These are phyloP conservation scores for Hippocampus zosterae DNA, from an alignment of 2,113 vertebrate genomes.

Conservation along the genomic window DNA sequence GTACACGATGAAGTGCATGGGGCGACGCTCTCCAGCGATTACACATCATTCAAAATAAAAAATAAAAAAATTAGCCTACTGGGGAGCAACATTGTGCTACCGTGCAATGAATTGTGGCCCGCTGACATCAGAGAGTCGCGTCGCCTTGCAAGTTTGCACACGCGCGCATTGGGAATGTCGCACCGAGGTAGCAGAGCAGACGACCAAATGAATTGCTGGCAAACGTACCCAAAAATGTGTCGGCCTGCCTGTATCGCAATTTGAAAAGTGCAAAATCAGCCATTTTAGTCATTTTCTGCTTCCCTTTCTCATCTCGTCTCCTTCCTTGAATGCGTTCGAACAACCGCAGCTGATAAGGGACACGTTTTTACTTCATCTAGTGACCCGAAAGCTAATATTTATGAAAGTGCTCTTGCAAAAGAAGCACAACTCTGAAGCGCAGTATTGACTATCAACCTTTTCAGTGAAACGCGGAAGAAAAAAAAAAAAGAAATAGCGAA, in stretches of 20 bases:
- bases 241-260: not conserved
- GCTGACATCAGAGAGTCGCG: constrained; percentile 1
- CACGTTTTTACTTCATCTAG: too few species aligned
- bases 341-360: too few species aligned
- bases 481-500: not conserved
- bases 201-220: not conserved
- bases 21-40: too few species aligned
- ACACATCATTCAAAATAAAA: not conserved
- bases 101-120: not conserved
- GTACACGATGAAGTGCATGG: not conserved
- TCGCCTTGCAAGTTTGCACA: not conserved
- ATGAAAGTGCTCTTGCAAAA: too few species aligned
- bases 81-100: not conserved
- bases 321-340: too few species aligned
- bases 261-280: not conserved
- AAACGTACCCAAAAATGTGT: not conserved
- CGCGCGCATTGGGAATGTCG: not conserved
- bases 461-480: not conserved
- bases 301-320: too few species aligned
- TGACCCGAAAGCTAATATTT: too few species aligned
- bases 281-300: too few species aligned
- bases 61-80: not conserved
- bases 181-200: not conserved
- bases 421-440: too few species aligned
- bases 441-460: not conserved